Conservation (phyloP, 1,140 invertebrate genomes). For the Ephestia elutella region DNA sequence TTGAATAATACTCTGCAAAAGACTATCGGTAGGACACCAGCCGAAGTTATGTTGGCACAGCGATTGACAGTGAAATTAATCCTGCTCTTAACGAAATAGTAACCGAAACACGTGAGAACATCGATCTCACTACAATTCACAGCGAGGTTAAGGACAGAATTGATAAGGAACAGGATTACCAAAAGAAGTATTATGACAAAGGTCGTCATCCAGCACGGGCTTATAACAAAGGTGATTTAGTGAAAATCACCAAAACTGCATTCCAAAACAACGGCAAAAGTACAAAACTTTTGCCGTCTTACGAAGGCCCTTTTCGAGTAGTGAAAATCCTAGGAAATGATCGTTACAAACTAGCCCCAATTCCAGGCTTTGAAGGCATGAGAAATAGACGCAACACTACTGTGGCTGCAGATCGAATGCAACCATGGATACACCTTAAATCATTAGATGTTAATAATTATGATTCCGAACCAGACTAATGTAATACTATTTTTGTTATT, state of each 20-base stretch:
- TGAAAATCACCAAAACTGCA: not conserved
- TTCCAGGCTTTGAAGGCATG: constrained; percentile 2
- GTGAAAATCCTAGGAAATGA: constrained; percentile 8
- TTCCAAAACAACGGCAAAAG: constrained; percentile 8
- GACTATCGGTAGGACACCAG: constrained; percentile 3
- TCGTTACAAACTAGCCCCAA: constrained; percentile 7
- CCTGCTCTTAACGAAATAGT: not conserved
- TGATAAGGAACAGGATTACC: not conserved
- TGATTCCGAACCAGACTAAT: not conserved
- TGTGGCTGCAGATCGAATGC: not conserved
- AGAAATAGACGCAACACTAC: constrained; percentile 5
- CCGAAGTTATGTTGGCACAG: constrained; percentile 5
- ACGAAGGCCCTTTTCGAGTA: constrained; percentile 4
- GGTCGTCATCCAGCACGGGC: not conserved
- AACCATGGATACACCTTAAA: constrained; percentile 3
- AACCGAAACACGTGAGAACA: not conserved
- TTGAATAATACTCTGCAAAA: constrained; percentile 12
- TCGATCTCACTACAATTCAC: not conserved
- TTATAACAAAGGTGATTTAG: constrained; percentile 1
- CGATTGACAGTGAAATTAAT: constrained; percentile 1
- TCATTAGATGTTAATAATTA: not conserved
- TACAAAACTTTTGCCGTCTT: not conserved
- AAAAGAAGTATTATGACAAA: not conserved
- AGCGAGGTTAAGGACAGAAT: not conserved
- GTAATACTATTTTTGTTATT: no score